A percentile compares a stretch with the other conserved stretches of the same genome.
Evolutionary conservation across 1,140 invertebrate species (phyloP).

Genomic region (Protaetia brevitarsis): DNA sequence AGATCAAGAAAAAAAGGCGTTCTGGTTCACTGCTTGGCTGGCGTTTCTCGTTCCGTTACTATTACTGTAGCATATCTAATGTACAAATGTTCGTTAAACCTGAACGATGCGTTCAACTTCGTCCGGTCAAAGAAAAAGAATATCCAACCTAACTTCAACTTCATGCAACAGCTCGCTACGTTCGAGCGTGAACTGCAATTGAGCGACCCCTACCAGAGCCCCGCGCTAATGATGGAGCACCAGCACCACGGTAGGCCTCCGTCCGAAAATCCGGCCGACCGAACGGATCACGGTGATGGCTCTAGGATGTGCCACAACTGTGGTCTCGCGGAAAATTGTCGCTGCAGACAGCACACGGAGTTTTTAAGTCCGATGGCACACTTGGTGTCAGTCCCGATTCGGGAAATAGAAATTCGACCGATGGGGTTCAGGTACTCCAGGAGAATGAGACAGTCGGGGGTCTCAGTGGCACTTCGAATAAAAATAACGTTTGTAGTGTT

Average conservation of each 20-base stretch:
- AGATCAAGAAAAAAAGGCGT: slow-evolving; percentile 80
- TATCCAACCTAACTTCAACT: slow-evolving; percentile 96
- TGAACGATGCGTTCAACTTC: slow-evolving; percentile 92
- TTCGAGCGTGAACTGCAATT: slow-evolving; percentile 79
- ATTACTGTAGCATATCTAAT: slow-evolving; percentile 95
- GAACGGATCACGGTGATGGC: slow-evolving; percentile 27
- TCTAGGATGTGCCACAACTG: slow-evolving; percentile 39
- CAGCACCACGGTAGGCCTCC: background rate
- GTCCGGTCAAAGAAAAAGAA: slow-evolving; percentile 89
- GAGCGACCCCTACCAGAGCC: slow-evolving; percentile 51
- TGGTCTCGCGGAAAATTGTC: slow-evolving; percentile 40
- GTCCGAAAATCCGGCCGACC: background rate
- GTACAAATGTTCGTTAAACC: slow-evolving; percentile 75
- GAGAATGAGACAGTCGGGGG: slow-evolving; percentile 55
- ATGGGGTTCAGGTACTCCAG: slow-evolving; percentile 64
- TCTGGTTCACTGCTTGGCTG: slow-evolving; percentile 93
- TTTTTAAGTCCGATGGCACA: slow-evolving; percentile 59
- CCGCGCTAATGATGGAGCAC: slow-evolving; percentile 50
- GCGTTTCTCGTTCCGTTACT: slow-evolving; percentile 93
- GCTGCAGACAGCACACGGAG: slow-evolving; percentile 52
- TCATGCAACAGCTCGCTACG: slow-evolving; percentile 92
- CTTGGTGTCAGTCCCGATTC: slow-evolving; percentile 80
- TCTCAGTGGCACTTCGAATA: slow-evolving; percentile 55
- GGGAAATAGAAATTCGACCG: slow-evolving; percentile 85
- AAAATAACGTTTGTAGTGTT: slow-evolving; percentile 32